These are phyloP conservation scores for Myodes glareolus DNA, from an alignment of 2,113 vertebrate species.

Conservation along the genomic window DNA sequence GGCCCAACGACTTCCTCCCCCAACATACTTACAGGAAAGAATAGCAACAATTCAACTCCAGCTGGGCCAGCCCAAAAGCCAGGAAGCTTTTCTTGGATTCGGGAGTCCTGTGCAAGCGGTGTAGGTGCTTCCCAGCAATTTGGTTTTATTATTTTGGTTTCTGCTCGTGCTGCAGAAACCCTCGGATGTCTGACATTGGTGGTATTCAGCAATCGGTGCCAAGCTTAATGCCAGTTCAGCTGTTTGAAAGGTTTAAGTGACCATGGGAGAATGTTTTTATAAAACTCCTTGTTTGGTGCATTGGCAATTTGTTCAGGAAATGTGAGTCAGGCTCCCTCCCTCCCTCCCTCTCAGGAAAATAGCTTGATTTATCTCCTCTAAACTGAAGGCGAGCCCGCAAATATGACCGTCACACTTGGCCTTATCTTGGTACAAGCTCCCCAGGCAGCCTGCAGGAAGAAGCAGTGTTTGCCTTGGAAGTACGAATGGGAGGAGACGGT, in stretches of 20 bases:
- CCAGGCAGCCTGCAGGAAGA: not conserved
- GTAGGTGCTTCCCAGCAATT: conserved; percentile 55
- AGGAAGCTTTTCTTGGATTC: conserved; percentile 63
- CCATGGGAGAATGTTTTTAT: conserved; percentile 42
- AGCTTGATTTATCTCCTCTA: conserved; percentile 47
- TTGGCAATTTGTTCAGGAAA: conserved; percentile 55
- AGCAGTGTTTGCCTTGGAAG: not conserved
- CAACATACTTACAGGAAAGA: conserved; percentile 65
- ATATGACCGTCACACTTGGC: not conserved
- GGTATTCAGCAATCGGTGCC: conserved; percentile 59
- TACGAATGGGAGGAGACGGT: not conserved
- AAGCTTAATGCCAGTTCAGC: conserved; percentile 59
- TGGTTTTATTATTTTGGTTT: conserved; percentile 67
- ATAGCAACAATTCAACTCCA: conserved; percentile 71
- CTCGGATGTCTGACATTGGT: conserved; percentile 49
- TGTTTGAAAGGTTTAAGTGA: conserved; percentile 48
- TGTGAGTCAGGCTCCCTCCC: conserved; percentile 52
- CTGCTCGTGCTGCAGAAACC: conserved; percentile 50
- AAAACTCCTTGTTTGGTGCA: conserved; percentile 54
- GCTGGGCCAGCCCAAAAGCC: conserved; percentile 56
- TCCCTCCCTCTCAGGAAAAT: not conserved
- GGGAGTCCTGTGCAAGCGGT: not conserved
- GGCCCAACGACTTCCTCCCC: conserved; percentile 58
- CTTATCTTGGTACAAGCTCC: not conserved
- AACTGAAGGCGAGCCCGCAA: not conserved